phyloP scores from a whole-genome alignment of 2,113 vertebrate species.

The Periophthalmodon schlosseri region DNA sequence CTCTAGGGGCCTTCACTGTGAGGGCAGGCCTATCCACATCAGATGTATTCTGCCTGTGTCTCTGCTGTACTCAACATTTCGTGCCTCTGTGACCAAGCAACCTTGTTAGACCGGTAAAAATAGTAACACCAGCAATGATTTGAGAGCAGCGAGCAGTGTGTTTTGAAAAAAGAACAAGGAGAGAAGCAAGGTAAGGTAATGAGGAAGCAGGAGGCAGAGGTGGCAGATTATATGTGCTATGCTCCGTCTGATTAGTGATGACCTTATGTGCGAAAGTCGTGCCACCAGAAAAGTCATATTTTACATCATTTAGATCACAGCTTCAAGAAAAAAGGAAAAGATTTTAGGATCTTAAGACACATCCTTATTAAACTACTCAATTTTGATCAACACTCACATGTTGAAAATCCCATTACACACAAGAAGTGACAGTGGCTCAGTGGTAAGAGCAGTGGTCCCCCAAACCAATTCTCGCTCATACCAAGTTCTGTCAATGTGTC shows the following conservation, averaged over 20 bases:
- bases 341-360: background rate
- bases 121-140: slow-evolving; percentile 55
- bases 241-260: slow-evolving; percentile 51
- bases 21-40: slow-evolving; percentile 36
- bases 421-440: too few relatives aligned
- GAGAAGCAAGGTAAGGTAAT: slow-evolving; percentile 34
- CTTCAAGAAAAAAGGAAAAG: background rate
- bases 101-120: slow-evolving; percentile 70
- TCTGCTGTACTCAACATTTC: slow-evolving; percentile 48
- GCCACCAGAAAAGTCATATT: slow-evolving; percentile 16
- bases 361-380: background rate
- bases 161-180: slow-evolving; percentile 15
- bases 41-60: slow-evolving; percentile 38
- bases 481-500: too few relatives aligned
- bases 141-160: slow-evolving; percentile 40
- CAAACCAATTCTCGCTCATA: too few relatives aligned
- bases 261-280: slow-evolving; percentile 35
- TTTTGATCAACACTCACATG: background rate
- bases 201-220: slow-evolving; percentile 40
- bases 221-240: slow-evolving; percentile 48
- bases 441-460: too few relatives aligned
- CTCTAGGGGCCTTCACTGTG: slow-evolving; percentile 31
- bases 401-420: too few relatives aligned
- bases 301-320: slow-evolving; percentile 20
- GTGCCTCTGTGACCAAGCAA: slow-evolving; percentile 57